Conservation (phyloP, 2,113 vertebrate species). For the Serinus canaria region DNA sequence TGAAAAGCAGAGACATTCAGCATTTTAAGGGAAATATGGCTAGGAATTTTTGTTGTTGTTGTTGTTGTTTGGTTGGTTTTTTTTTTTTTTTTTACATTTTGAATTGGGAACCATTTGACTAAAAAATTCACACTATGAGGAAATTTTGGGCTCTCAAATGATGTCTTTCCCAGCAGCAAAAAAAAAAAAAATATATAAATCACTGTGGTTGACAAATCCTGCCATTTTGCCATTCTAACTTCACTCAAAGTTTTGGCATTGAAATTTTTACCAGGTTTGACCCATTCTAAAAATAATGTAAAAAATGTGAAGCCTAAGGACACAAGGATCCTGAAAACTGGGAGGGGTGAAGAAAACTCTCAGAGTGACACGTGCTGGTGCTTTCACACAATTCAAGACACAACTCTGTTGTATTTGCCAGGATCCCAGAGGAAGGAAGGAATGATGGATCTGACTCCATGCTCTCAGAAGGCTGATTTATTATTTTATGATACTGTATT, state of each 20-base stretch:
- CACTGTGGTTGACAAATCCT: background rate
- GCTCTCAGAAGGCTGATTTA: no score
- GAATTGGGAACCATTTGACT: background rate
- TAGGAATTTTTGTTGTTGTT: background rate
- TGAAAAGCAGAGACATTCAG: background rate
- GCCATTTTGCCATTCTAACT: background rate
- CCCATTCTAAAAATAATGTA: background rate
- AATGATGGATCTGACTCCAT: no score
- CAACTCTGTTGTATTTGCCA: no score
- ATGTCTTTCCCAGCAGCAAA: background rate
- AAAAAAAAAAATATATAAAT: background rate
- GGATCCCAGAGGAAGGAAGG: no score
- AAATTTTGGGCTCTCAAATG: background rate
- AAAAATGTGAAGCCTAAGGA: background rate
- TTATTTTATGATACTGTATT: no score
- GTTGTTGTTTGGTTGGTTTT: no score
- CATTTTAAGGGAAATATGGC: background rate
- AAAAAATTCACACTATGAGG: background rate
- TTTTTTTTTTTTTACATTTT: background rate
- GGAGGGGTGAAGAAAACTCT: background rate
- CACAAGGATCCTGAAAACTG: background rate
- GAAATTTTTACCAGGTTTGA: background rate
- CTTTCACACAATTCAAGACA: background rate
- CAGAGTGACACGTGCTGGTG: fast-evolving
- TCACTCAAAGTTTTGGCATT: background rate